Conservation (phyloP, 2,888 invertebrate species). For the Drosophila borealis region DNA sequence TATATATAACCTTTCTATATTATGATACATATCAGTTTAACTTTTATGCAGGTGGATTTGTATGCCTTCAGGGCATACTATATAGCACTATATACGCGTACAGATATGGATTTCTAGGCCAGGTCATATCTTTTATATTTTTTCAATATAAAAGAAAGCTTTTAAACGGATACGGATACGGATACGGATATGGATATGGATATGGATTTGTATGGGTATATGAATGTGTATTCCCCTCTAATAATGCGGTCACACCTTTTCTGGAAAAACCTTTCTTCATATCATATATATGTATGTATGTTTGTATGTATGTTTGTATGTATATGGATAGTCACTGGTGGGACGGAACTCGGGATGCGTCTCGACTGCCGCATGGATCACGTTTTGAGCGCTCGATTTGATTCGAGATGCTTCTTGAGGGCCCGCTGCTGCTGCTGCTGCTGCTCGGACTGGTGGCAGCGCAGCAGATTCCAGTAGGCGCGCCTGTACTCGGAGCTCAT, state of each 20-base stretch:
- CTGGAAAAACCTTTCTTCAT: neutral
- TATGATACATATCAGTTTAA: neutral
- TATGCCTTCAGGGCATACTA: neutral
- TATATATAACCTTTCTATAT: too few relatives aligned
- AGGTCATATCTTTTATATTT: neutral
- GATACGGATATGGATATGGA: neutral
- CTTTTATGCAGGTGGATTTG: neutral
- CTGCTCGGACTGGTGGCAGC: conserved; percentile 86
- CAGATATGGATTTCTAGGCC: neutral
- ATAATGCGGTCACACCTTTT: conserved; percentile 3
- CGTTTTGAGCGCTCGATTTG: conserved; percentile 62
- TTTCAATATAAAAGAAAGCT: too few relatives aligned
- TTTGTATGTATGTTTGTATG: too few relatives aligned
- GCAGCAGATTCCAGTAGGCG: conserved; percentile 92
- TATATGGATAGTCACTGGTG: conserved; percentile 20
- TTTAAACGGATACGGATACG: neutral
- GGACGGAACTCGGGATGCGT: conserved; percentile 30
- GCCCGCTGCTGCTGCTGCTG: conserved; percentile 56
- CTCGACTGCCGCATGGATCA: conserved; percentile 30
- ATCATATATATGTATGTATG: neutral
- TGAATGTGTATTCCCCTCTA: neutral
- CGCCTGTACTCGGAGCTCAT: conserved; percentile 97
- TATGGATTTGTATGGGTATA: neutral
- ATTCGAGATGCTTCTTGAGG: conserved; percentile 62
- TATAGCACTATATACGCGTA: too few relatives aligned